Percentiles rank a stretch among this genome's conserved stretches.
Evolutionary conservation across 2,888 invertebrate genomes (phyloP).

Genomic region (Drosophila anceps): DNA sequence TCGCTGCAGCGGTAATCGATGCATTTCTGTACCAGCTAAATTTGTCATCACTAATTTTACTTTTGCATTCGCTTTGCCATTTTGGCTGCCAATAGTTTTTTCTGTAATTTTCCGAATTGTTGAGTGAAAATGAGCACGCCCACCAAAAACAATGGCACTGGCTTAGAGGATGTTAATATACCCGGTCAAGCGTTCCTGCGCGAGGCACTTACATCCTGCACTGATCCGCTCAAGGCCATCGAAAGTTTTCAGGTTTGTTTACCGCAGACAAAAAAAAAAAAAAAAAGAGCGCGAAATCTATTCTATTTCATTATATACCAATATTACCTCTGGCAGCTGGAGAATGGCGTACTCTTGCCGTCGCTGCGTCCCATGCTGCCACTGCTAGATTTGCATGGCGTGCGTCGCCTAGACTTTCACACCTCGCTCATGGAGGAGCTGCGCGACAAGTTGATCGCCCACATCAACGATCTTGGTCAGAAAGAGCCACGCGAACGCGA

Average conservation of each 20-base stretch:
- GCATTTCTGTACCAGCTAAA: neutral
- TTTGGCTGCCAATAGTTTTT: constrained; percentile 4
- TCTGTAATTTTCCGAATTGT: neutral
- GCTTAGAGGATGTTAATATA: constrained; percentile 94
- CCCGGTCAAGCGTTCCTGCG: constrained; percentile 93
- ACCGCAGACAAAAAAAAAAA: neutral
- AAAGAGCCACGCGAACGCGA: constrained; percentile 87
- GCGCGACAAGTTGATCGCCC: constrained; percentile 89
- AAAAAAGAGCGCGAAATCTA: constrained; percentile 6
- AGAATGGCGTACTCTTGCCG: constrained; percentile 96
- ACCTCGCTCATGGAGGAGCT: constrained; percentile 94
- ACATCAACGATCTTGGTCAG: constrained; percentile 93
- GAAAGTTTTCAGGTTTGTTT: constrained; percentile 91
- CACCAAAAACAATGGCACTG: constrained; percentile 86
- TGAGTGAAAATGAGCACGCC: constrained; percentile 78
- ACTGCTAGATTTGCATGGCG: constrained; percentile 97
- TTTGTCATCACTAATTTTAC: constrained; percentile 11
- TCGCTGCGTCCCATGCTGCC: constrained; percentile 98
- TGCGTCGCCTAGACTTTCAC: constrained; percentile 96
- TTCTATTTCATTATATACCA: neutral
- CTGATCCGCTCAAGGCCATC: constrained; percentile 98
- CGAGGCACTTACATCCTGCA: constrained; percentile 97
- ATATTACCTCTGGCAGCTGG: constrained; percentile 87
- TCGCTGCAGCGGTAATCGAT: constrained; percentile 6
- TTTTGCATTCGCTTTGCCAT: constrained; percentile 14